Base-by-base conservation (phyloP, 2,113 vertebrate species). In the Chloropsis hardwickii region DNA sequence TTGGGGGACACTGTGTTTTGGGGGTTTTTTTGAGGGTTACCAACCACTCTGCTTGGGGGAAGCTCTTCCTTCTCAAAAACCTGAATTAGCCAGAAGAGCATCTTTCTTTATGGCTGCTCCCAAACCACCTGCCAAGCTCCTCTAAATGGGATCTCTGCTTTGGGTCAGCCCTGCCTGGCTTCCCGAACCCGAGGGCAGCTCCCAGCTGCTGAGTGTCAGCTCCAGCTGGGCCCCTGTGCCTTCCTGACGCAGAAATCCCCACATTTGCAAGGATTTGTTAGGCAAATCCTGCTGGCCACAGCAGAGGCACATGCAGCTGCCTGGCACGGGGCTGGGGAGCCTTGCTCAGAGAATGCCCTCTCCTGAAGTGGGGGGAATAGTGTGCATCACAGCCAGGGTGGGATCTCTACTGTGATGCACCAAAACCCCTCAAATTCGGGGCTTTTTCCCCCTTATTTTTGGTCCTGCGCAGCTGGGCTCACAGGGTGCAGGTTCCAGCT, bases 251-350 rank as follows among this genome's bases (percentile, higher is more conserved):
- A 61, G 67, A 86, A 84, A 78, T 86, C 35, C 62, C 25, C 56
- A 44, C 19, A 60, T 83, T 87, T 88, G 91, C 91, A 91, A 81
- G 65, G 73, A 94, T 94, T 96, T 94, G 96, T 60, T 90, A 93
- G 64, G 92, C 95, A 96, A 97, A 97, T 94, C n/a, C 47, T 2
- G 3, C 54, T 6, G 3, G 48, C n/a, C 7, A 0, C 47, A 56
- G 81, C 5, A 2, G 21, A 47, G 71, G 58, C 25, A 44, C 10
- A 1, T 44, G 37, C 3, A 2, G 54, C 71, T 6, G 4, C 79
- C 66, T 4, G 2, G 42, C 70, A 14, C 0, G 0, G 48, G 22
- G 21, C 12, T 15, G 4, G 21, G 25, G 70, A 74, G 17, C 6
- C 5, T 27, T 40, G 48, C 57, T 72, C n/a, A 21, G 47, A 54